Conservation (phyloP, 2,797 vertebrate species). For the Pseudochirops cupreus region DNA sequence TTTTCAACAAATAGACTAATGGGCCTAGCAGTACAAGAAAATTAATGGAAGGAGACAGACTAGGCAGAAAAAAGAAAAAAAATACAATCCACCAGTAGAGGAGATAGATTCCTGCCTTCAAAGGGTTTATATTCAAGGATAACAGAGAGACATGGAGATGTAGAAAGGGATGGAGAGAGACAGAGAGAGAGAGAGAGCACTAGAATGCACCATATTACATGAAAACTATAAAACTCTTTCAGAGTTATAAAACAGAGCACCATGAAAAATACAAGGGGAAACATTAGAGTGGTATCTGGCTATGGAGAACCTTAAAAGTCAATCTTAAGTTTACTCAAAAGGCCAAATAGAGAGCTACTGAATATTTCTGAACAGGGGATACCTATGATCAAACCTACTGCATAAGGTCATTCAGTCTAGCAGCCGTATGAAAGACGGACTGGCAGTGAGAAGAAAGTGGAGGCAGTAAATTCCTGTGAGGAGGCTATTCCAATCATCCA, state of each 20-base stretch:
- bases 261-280: background rate
- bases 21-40: background rate
- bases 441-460: background rate
- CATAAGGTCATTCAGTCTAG: background rate
- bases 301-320: background rate
- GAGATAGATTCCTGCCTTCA: background rate
- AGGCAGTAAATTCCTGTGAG: background rate
- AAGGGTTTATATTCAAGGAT: background rate
- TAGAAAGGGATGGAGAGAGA: too few species aligned
- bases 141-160: too few species aligned
- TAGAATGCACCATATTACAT: background rate
- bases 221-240: background rate
- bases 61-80: background rate
- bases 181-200: background rate
- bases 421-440: background rate
- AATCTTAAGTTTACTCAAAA: background rate
- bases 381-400: background rate
- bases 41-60: constrained; percentile 17
- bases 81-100: background rate
- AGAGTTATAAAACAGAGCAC: background rate
- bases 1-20: constrained; percentile 28
- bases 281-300: background rate
- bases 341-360: background rate
- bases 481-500: background rate
- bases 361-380: background rate